Evolutionary conservation across 2,888 invertebrate species (phyloP).

Genomic region (Aphodius granarius): DNA sequence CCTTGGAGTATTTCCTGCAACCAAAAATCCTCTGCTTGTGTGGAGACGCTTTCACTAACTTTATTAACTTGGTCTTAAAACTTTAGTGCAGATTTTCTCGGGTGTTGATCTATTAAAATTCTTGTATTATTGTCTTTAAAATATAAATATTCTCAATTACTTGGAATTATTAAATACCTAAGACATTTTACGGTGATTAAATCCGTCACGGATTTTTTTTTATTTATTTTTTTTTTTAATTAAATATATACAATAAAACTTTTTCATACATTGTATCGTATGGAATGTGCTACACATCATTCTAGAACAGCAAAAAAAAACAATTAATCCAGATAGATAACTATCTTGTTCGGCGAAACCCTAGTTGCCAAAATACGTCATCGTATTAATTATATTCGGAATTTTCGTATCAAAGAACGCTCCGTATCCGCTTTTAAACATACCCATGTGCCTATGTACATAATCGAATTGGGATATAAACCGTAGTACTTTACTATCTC

Average conservation of each 20-base stretch:
- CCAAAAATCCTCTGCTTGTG: too few species aligned
- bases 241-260: background rate
- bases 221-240: background rate
- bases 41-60: too few species aligned
- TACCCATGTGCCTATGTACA: background rate
- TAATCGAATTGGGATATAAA: background rate
- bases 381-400: background rate
- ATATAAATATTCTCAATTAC: too few species aligned
- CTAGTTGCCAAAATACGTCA: background rate
- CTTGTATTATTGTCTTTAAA: too few species aligned
- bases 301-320: background rate
- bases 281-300: background rate
- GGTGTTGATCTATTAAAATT: too few species aligned
- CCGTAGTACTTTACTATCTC: slow-evolving; percentile 8
- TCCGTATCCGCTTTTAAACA: slow-evolving; percentile 14
- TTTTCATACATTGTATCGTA: background rate
- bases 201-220: too few species aligned
- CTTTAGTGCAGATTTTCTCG: too few species aligned
- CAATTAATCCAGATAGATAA: background rate
- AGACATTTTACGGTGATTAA: too few species aligned
- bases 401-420: background rate
- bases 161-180: too few species aligned
- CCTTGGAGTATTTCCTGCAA: too few species aligned
- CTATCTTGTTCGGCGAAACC: background rate
- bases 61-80: too few species aligned